Evolutionary conservation across 2,113 vertebrate genomes (phyloP).

Genomic region (Scalopus aquaticus): DNA sequence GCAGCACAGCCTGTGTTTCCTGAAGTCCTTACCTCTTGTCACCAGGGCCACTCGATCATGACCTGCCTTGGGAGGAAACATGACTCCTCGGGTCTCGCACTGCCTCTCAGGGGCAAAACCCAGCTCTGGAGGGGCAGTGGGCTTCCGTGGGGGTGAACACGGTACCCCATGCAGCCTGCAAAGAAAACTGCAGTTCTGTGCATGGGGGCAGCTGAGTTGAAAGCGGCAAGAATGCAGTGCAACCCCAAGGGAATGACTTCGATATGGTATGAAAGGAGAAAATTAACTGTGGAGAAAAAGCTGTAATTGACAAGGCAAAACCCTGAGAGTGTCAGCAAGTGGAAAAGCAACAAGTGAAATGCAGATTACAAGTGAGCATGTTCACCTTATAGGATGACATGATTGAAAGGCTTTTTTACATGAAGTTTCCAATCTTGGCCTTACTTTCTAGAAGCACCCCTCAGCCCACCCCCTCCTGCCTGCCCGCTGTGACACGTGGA

Average conservation of each 20-base stretch:
- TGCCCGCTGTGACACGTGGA: fast-evolving
- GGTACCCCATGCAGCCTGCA: neutral
- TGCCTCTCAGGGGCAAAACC: neutral
- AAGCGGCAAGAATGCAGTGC: no score
- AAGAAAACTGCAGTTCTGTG: neutral
- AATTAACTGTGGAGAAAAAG: neutral
- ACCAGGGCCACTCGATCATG: fast-evolving
- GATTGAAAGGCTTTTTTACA: neutral
- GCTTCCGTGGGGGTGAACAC: neutral
- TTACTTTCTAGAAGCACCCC: neutral
- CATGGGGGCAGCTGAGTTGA: neutral
- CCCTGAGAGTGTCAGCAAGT: neutral
- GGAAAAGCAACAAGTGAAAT: neutral
- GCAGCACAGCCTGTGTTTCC: neutral
- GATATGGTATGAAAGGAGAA: neutral
- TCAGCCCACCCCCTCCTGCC: neutral
- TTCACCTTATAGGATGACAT: neutral
- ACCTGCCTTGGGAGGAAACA: fast-evolving
- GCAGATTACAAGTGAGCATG: neutral
- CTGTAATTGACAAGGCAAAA: neutral
- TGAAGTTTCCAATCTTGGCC: neutral
- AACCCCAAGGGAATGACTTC: neutral
- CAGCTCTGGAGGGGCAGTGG: neutral
- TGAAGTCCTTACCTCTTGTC: neutral
- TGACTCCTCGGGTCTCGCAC: neutral